Base-by-base conservation (phyloP, 2,888 invertebrate species). In the Agriopis aurantiaria region DNA sequence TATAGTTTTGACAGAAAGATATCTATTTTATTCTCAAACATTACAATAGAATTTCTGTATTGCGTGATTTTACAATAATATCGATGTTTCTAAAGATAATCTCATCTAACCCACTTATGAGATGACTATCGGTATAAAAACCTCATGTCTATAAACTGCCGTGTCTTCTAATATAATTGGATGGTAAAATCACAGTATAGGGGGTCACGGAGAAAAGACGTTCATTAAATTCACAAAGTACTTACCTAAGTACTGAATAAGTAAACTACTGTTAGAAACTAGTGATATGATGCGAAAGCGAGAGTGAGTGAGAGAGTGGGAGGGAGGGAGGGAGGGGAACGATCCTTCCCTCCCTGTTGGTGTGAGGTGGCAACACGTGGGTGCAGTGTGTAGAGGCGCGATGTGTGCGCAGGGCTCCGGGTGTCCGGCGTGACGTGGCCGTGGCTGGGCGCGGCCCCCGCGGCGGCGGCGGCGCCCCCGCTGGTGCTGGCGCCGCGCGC, bases 371-470 rank as follows among this genome's bases (percentile, higher is more conserved):
- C 68, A 64, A 43, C 66, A 56, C 70, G 59, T 14, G 63, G 56
- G 58, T 52, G 49, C 43, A 82, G 87, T 80, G 85, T 83, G 84
- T 85, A 85, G 88, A 85, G 86, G 88, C 86, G 89, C 87, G 85
- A 82, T 89, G 88, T 91, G 89, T 91, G 90, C 91, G 91, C 95
- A 96, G 97, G 97, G 95, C 96, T 96, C 95, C 96, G 97, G 92
- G 96, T 97, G 93, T 96, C 96, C 88, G 96, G 96, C 94, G 95
- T 96, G 95, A 91, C 96, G 91, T 97, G 97, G 97, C 96, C 96
- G 91, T 97, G 96, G 96, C 95, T 97, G 92, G 91, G 96, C 92
- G 95, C 94, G 88, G 88, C 95, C 88, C 95, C 95, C 84, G 94
- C 95, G 83, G 94, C 95, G 89, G 92, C 95, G 89, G 94, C 95